phyloP scores from a whole-genome alignment of 2,888 invertebrate genomes.

The Drosophila paranaensis region DNA sequence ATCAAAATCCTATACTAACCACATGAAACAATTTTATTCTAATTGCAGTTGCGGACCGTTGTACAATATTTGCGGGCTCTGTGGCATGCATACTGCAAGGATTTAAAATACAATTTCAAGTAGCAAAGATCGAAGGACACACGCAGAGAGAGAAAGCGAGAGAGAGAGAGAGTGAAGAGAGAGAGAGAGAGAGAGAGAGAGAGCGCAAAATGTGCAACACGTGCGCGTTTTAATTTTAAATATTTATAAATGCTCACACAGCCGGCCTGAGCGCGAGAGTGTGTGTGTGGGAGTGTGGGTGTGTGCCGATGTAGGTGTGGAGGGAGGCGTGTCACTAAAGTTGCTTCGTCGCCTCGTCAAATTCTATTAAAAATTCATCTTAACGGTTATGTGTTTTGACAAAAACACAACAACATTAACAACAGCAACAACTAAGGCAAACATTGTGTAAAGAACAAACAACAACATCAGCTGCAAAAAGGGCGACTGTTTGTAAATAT shows the following conservation, averaged over 20 bases:
- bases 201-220: constrained; percentile 67
- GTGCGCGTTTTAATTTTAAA: constrained; percentile 71
- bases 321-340: constrained; percentile 38
- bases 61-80: constrained; percentile 18
- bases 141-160: neutral
- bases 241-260: constrained; percentile 62
- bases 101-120: constrained; percentile 62
- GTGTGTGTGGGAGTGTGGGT: neutral
- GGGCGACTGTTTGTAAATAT: constrained; percentile 74
- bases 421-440: constrained; percentile 19
- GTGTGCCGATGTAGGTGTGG: constrained; percentile 8
- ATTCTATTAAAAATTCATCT: constrained; percentile 75
- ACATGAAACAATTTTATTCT: constrained; percentile 42
- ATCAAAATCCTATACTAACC: constrained; percentile 42
- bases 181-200: neutral
- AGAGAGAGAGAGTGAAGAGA: neutral
- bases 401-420: constrained; percentile 29
- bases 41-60: constrained; percentile 53
- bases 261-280: neutral
- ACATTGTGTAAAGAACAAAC: constrained; percentile 21
- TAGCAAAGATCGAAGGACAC: neutral
- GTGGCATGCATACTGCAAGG: constrained; percentile 45
- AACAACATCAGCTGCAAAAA: constrained; percentile 38
- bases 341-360: constrained; percentile 60
- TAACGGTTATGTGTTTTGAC: constrained; percentile 75